These are phyloP conservation scores for Neogale vison DNA, from an alignment of 2,113 vertebrate genomes.

Conservation along the genomic window DNA sequence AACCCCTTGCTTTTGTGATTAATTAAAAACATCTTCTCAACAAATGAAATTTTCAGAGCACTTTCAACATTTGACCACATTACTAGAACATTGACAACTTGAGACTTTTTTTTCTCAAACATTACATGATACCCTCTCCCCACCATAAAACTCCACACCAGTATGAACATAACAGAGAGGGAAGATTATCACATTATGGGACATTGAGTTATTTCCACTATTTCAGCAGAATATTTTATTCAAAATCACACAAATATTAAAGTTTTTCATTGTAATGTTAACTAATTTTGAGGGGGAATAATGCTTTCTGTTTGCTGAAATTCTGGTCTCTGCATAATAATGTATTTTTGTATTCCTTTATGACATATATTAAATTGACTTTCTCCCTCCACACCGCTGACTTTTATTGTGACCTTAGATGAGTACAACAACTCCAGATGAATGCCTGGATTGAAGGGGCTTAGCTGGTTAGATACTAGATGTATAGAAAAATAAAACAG, in stretches of 20 bases:
- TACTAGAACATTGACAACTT: background rate
- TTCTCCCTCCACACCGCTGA: background rate
- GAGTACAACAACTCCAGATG: background rate
- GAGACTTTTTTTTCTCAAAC: background rate
- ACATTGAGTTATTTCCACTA: background rate
- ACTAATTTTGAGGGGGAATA: background rate
- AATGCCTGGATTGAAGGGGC: background rate
- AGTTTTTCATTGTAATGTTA: background rate
- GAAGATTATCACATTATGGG: background rate
- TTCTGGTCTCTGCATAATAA: background rate
- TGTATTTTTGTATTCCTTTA: background rate
- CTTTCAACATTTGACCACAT: background rate
- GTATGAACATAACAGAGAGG: background rate
- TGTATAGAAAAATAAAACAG: background rate
- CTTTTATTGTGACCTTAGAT: background rate
- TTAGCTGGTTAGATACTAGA: background rate
- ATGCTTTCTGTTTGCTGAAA: background rate
- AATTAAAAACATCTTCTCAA: background rate
- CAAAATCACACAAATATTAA: background rate
- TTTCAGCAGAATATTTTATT: background rate
- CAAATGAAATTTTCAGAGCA: background rate
- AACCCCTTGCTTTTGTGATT: background rate
- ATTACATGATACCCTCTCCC: too few species aligned
- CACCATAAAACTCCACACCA: too few species aligned
- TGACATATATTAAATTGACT: background rate